Evolutionary conservation across 2,113 vertebrate genomes (phyloP), one percentile per base, ranked within the genome.

Genomic region (Zootoca vivipara): DNA sequence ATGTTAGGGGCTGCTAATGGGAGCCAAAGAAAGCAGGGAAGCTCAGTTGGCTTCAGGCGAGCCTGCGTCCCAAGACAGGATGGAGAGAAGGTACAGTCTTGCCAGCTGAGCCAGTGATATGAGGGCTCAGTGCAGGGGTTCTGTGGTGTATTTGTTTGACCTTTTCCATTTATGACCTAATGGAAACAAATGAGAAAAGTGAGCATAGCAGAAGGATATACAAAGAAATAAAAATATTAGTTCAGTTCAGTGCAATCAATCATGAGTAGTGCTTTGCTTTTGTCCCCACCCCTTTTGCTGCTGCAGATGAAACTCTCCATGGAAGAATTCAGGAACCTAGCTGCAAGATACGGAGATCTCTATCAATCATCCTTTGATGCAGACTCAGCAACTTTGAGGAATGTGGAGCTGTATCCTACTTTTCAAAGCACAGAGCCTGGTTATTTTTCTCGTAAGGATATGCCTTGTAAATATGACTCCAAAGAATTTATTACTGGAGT

Each of bases 311-410:
- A 98, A 73, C 96, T 98, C 16, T 99, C 98, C 22, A 99, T 99
- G 98, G 99, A 99, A 79, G 99, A 99, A 94, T 99, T 99, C 92
- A 93, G 97, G 91, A 97, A 93, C 90, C 97, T 99, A 2, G 99
- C 98, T 0, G 95, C 98, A 3, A 96, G 98, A 9, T 99, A 99
- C 3, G 96, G 98, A n/a, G 99, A 99, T 89, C 96, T 99, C 3
- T 99, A 99, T 95, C 99, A 99, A 91, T 98, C 99, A 0, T 99
- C 99, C 18, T 99, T 99, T 89, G 99, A 99, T n/a, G 98, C 99
- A 0, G 99, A 99, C 91, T 98, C 98, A 0, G 97, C 98, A 82
- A 99, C 99, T 38, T 96, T 99, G 78, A 97, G 98, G 73, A 99
- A 99, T 16, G 97, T 99, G 40, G 98, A 99, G 92, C 95, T 99